Base-by-base conservation (phyloP, 2,113 vertebrate genomes). In the Candoia aspera region DNA sequence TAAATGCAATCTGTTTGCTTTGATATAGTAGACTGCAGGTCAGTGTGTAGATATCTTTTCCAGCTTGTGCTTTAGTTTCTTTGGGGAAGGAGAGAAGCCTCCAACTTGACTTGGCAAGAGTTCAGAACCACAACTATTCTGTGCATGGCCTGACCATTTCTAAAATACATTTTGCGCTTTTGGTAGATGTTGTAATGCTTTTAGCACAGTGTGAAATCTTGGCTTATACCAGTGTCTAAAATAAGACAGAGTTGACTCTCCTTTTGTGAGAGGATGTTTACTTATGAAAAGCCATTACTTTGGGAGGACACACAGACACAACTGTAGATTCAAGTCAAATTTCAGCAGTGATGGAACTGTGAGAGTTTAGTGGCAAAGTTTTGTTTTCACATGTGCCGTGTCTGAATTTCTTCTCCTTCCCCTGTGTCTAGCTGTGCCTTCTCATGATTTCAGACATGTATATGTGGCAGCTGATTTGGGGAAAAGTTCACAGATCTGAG, bases 201-300 rank as follows among this genome's bases (percentile, higher is more conserved):
- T 95, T 96, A 96, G 95, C 93, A 94, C 95, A 95, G 92, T 92
- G 94, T 96, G 95, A 96, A 97, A 94, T 91, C 95, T 95, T 97
- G 96, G 95, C 95, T 64, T 95, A 90, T 92, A 92, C 94, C 33
- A 83, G 46, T 17, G 93, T 95, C 95, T 96, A 96, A 94, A 96
- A 96, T 95, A 95, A 96, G 92, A 94, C 94, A 57, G 87, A n/a
- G 42, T 53, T n/a, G 59, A 90, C 87, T 91, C 88, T 95, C 92
- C 84, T 84, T 92, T 95, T 90, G 58, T 91, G 91, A 79, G 94
- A 94, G 79, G 95, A 94, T 73, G n/a, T 95, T 96, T 96, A 91
- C 59, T 92, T 93, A 33, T 91, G 90, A 93, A 94, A 93, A 95
- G 91, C 87, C 90, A 96, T 96, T 95, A 89, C 93, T 96, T 85